Percentiles rank a stretch among this genome's conserved stretches.
phyloP scores from a whole-genome alignment of 2,797 vertebrate genomes.

The Echeneis naucrates region DNA sequence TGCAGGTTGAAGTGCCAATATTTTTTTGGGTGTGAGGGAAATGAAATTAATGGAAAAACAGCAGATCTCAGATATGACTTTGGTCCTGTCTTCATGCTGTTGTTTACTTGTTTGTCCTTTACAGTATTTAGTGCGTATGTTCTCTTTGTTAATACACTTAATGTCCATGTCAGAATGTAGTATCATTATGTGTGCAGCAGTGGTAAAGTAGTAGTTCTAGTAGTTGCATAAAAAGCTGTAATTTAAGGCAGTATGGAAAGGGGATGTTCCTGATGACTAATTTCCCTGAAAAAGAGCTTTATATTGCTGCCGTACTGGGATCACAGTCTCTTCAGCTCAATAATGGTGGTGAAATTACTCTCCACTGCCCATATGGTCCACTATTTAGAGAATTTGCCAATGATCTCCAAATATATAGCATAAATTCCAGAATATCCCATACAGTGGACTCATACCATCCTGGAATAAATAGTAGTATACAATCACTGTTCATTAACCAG shows the following conservation, averaged over 20 bases:
- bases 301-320: too few species aligned
- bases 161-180: not conserved
- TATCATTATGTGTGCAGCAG: not conserved
- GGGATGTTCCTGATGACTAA: too few species aligned
- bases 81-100: slow-evolving; percentile 42
- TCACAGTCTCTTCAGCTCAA: too few species aligned
- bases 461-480: too few species aligned
- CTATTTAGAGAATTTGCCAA: too few species aligned
- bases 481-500: too few species aligned
- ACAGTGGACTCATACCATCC: too few species aligned
- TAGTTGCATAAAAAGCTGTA: not conserved
- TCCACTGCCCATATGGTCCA: too few species aligned
- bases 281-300: too few species aligned
- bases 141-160: slow-evolving; percentile 2
- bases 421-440: too few species aligned
- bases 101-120: slow-evolving; percentile 61
- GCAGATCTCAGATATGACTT: slow-evolving; percentile 51
- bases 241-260: not conserved
- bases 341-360: too few species aligned
- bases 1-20: slow-evolving; percentile 66
- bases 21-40: slow-evolving; percentile 43
- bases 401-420: too few species aligned
- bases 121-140: slow-evolving; percentile 26
- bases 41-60: slow-evolving; percentile 53
- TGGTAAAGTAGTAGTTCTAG: not conserved